These are phyloP conservation scores for Aplidium turbinatum DNA, from an alignment of 23 tunicate genomes.

Conservation along the genomic window DNA sequence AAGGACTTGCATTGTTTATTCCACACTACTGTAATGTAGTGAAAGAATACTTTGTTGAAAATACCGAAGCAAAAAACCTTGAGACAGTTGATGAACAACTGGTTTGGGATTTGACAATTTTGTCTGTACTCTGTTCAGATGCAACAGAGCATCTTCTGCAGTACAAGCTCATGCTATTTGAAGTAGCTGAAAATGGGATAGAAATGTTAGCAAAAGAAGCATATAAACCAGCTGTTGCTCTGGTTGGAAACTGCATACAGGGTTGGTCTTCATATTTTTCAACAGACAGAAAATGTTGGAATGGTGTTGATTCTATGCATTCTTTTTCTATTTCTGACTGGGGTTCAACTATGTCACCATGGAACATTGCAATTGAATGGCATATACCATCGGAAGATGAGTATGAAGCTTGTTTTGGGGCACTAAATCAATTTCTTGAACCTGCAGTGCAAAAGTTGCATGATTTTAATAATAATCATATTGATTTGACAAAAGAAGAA, in stretches of 20 bases:
- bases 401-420: slow-evolving; percentile 49
- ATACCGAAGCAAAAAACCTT: slow-evolving; percentile 45
- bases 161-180: slow-evolving; percentile 48
- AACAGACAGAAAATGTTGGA: slow-evolving; percentile 45
- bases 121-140: slow-evolving; percentile 45
- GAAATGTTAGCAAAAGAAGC: slow-evolving; percentile 61
- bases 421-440: slow-evolving; percentile 39
- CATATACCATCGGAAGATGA: slow-evolving; percentile 78
- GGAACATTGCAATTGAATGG: slow-evolving; percentile 56
- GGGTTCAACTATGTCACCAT: slow-evolving; percentile 65
- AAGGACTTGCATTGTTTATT: slow-evolving; percentile 51
- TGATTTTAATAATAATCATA: slow-evolving; percentile 23
- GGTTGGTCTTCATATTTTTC: slow-evolving; percentile 41
- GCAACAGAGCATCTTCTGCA: slow-evolving; percentile 43
- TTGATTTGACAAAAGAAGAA: slow-evolving; percentile 66
- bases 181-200: slow-evolving; percentile 38
- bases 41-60: slow-evolving; percentile 43
- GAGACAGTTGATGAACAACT: slow-evolving; percentile 83
- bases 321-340: slow-evolving; percentile 66
- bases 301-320: slow-evolving; percentile 34
- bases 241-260: slow-evolving; percentile 34
- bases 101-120: slow-evolving; percentile 72
- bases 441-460: slow-evolving; percentile 49
- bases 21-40: slow-evolving; percentile 58
- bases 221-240: slow-evolving; percentile 38